Evolutionary conservation across 2,113 vertebrate species (phyloP), one percentile per base, ranked within the genome.

Genomic region (Xyrauchen texanus): DNA sequence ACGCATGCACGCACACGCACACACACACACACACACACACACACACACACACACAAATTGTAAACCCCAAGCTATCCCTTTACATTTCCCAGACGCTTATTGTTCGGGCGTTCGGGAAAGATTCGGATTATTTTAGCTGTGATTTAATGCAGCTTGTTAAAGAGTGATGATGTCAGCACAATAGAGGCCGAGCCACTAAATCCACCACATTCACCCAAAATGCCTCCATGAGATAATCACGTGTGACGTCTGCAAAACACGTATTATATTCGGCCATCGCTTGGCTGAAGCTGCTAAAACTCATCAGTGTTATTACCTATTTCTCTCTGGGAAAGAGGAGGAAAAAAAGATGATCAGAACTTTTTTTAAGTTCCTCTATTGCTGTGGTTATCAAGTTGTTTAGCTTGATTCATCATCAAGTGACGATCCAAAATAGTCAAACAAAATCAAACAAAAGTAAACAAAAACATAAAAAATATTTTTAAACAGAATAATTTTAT

Each of bases 191-290:
- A 90, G 91, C 91, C 92, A 92, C 92, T 94, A 95, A 95, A 96
- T 95, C 94, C 95, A 92, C 91, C 88, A 94, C 93, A 94, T 94
- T 95, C 93, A 94, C 94, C 93, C 95, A 94, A 95, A 96, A 96
- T 88, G 92, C 91, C 89, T 84, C 84, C 85, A 92, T 92, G 92
- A 94, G 92, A 92, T 95, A 94, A 96, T 96, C 94, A 90, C 42
- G 90, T 90, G 92, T 95, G 94, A 95, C 93, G 93, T 92, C 91
- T 93, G 89, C 90, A 93, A 95, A 95, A 94, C 94, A 96, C 93
- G 96, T 96, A 96, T 96, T 95, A 95, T 95, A 95, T 94, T 93
- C 94, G 91, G 90, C 94, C 92, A 91, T 93, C 92, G 95, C 93
- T 93, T 94, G 94, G 92, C 93, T 95, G 94, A 94, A 95, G 93